Evolutionary conservation across 2,888 invertebrate species (phyloP).

Genomic region (Tetanocera ferruginea): DNA sequence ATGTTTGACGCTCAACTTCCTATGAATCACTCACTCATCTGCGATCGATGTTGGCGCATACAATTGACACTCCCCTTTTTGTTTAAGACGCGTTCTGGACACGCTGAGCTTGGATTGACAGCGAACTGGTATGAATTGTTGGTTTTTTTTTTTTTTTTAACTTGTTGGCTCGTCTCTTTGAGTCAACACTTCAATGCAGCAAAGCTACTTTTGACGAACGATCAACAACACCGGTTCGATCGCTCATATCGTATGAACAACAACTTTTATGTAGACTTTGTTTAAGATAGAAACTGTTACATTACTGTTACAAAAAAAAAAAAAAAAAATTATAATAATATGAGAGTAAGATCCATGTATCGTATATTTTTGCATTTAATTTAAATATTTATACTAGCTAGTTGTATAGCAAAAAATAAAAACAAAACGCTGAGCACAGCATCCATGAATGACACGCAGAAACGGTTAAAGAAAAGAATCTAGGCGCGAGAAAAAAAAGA

Average conservation of each 20-base stretch:
- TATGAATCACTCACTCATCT: conserved; percentile 6
- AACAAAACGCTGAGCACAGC: not conserved
- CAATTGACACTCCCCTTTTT: too few relatives aligned
- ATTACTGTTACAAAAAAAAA: conserved; percentile 5
- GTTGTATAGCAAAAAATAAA: not conserved
- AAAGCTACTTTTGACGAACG: not conserved
- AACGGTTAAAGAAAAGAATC: not conserved
- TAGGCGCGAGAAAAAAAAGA: not conserved
- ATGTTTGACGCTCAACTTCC: not conserved
- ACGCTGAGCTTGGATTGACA: too few relatives aligned
- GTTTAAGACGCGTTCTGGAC: too few relatives aligned
- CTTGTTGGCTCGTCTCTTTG: too few relatives aligned
- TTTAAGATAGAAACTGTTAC: not conserved
- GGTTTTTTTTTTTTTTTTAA: too few relatives aligned
- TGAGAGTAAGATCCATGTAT: not conserved
- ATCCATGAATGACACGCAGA: conserved; percentile 17
- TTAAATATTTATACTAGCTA: conserved; percentile 9
- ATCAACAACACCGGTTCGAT: not conserved
- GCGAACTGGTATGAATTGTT: too few relatives aligned
- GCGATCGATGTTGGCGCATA: not conserved
- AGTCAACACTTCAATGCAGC: too few relatives aligned
- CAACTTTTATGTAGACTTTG: too few relatives aligned
- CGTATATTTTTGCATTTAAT: conserved; percentile 28
- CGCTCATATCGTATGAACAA: not conserved
- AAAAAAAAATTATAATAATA: not conserved